Conservation (phyloP, 2,888 invertebrate species). For the Arenicola marina region DNA sequence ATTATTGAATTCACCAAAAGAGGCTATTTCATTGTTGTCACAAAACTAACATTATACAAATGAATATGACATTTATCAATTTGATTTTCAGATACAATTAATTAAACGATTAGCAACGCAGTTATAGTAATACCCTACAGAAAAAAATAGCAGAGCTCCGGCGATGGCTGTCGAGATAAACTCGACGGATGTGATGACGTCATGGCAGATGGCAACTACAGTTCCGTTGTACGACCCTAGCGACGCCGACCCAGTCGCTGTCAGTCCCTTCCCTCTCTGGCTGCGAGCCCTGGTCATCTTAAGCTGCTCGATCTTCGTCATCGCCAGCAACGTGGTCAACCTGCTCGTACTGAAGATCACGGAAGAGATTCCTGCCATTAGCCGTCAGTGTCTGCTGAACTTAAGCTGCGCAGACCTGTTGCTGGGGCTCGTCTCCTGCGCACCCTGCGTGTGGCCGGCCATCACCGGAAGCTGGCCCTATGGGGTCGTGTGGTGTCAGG, state of each 20-base stretch:
- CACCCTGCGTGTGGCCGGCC: constrained; percentile 28
- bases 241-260: not conserved
- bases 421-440: constrained; percentile 33
- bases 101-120: too few species aligned
- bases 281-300: not conserved
- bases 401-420: constrained; percentile 33
- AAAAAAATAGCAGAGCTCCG: too few species aligned
- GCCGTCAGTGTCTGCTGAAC: constrained; percentile 22
- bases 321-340: not conserved
- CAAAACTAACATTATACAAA: too few species aligned
- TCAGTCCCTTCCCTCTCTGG: not conserved
- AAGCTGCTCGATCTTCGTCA: not conserved
- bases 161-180: too few species aligned
- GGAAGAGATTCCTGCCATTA: not conserved
- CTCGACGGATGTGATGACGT: too few species aligned
- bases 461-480: constrained; percentile 30
- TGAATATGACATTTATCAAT: too few species aligned
- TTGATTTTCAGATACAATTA: too few species aligned
- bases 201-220: not conserved
- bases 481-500: constrained; percentile 35
- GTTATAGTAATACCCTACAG: too few species aligned
- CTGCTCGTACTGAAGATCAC: not conserved
- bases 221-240: not conserved
- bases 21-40: too few species aligned
- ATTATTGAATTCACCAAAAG: too few species aligned